A percentile compares a stretch with the other conserved stretches of the same genome.
Evolutionary conservation across 2,888 invertebrate genomes (phyloP).

Genomic region (Amphipyra tragopoginis): DNA sequence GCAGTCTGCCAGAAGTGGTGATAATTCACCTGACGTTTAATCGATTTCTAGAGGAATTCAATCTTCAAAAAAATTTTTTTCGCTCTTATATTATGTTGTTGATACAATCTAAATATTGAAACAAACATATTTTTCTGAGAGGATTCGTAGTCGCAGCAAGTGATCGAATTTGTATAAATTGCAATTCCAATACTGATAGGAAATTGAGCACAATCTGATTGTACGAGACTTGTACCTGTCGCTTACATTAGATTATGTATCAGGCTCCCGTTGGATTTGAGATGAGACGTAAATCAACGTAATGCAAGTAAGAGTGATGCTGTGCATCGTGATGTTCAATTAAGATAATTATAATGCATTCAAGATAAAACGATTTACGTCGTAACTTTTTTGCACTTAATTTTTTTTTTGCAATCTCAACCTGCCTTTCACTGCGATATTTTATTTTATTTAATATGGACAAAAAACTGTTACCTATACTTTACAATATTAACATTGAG

Average conservation of each 20-base stretch:
- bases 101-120: background rate
- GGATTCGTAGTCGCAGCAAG: background rate
- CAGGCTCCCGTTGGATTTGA: constrained; percentile 10
- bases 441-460: too few relatives aligned
- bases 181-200: constrained; percentile 32
- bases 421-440: too few relatives aligned
- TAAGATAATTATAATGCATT: too few relatives aligned
- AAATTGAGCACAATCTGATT: constrained; percentile 43
- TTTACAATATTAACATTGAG: too few relatives aligned
- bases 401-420: too few relatives aligned
- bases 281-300: constrained; percentile 15
- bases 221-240: constrained; percentile 28
- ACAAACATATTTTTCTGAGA: constrained; percentile 22
- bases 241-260: constrained; percentile 30
- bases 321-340: too few relatives aligned
- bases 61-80: too few relatives aligned
- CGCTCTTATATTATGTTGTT: too few relatives aligned
- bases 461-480: too few relatives aligned
- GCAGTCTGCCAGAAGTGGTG: too few relatives aligned
- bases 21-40: too few relatives aligned
- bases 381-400: background rate
- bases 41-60: too few relatives aligned
- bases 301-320: background rate
- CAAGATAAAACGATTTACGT: background rate
- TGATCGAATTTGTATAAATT: constrained; percentile 46